phyloP scores from a whole-genome alignment of 2,797 vertebrate species.

The Rhynchotus rufescens region DNA sequence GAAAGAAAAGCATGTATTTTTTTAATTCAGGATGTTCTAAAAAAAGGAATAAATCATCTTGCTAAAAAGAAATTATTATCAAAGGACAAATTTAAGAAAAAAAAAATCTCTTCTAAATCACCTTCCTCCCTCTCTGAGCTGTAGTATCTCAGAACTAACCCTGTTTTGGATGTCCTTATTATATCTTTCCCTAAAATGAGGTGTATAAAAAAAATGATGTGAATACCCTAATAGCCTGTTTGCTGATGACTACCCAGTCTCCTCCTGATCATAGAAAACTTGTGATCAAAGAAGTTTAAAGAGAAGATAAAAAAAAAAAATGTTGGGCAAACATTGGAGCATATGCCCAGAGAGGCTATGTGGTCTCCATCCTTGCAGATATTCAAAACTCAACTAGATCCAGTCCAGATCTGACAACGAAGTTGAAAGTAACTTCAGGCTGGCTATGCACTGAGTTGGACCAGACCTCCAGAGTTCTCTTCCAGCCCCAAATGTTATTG shows the following conservation, averaged over 20 bases:
- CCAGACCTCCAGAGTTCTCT: not conserved
- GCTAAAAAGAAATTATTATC: not conserved
- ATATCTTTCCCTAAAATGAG: not conserved
- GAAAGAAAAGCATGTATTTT: not conserved
- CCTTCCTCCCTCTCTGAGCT: not conserved
- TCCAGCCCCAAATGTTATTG: not conserved
- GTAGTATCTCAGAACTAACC: not conserved
- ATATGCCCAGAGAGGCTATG: not conserved
- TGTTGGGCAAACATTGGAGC: not conserved
- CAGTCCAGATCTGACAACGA: not conserved
- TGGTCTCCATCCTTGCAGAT: not conserved
- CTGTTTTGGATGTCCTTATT: not conserved
- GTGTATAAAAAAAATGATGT: not conserved
- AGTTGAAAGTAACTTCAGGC: not conserved
- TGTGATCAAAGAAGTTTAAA: not conserved
- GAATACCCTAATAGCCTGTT: not conserved
- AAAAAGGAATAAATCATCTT: not conserved
- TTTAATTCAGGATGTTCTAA: not conserved
- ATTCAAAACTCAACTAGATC: not conserved
- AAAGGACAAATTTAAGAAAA: not conserved
- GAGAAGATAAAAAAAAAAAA: not conserved
- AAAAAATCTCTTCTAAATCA: not conserved
- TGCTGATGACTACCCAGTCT: accelerated
- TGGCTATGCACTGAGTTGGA: not conserved
- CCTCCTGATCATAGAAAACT: not conserved